Conservation (phyloP, 2,888 invertebrate species). For the Caenorhabditis afra region DNA sequence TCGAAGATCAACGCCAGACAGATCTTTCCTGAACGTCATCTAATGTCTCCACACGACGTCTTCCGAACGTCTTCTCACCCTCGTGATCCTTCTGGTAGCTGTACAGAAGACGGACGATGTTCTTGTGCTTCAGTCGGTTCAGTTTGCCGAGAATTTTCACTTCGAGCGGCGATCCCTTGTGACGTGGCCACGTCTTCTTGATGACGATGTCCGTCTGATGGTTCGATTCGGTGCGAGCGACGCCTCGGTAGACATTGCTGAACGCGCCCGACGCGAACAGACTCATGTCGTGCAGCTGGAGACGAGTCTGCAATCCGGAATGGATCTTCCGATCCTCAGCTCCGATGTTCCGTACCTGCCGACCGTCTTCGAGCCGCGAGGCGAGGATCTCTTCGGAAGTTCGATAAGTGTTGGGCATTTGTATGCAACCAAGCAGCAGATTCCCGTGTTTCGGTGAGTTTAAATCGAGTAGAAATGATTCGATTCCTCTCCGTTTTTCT, state of each 20-base stretch:
- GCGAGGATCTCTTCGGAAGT: slow-evolving; percentile 48
- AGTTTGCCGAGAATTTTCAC: slow-evolving; percentile 92
- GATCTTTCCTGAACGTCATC: slow-evolving; percentile 11
- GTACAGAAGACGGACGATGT: slow-evolving; percentile 95
- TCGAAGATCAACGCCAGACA: slow-evolving; percentile 71
- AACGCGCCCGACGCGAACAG: slow-evolving; percentile 70
- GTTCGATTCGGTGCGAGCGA: slow-evolving; percentile 29
- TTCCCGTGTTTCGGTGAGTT: slow-evolving; percentile 22
- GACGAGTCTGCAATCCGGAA: slow-evolving; percentile 51
- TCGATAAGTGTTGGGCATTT: slow-evolving; percentile 54
- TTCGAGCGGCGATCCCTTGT: slow-evolving; percentile 33
- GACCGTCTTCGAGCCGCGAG: slow-evolving; percentile 51
- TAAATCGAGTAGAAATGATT: slow-evolving; percentile 35
- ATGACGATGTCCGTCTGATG: slow-evolving; percentile 60
- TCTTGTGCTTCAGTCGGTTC: slow-evolving; percentile 94
- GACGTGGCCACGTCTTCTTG: slow-evolving; percentile 71
- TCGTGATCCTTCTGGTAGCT: slow-evolving; percentile 85
- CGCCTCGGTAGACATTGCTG: slow-evolving; percentile 68
- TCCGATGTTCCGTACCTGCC: slow-evolving; percentile 10
- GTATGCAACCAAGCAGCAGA: background rate
- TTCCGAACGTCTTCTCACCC: slow-evolving; percentile 17
- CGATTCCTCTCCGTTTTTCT: too few species aligned
- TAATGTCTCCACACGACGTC: background rate
- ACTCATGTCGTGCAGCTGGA: slow-evolving; percentile 61
- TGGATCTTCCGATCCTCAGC: background rate